These are phyloP conservation scores for Reticulitermes lucifugus DNA, from an alignment of 2,888 invertebrate species.

Conservation along the genomic window DNA sequence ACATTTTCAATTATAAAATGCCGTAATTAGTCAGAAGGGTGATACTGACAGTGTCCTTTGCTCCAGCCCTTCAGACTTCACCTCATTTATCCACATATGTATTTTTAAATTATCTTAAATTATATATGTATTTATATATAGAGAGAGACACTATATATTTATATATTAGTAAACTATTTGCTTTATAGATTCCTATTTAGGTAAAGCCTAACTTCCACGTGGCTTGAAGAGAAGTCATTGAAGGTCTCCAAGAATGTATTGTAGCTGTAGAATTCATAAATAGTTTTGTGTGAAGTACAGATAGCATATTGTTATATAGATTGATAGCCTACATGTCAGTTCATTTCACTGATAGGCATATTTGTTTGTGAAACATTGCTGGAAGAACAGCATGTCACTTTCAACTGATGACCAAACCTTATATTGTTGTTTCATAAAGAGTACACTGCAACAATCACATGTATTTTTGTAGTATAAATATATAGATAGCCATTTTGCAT, in stretches of 20 bases:
- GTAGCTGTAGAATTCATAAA: neutral
- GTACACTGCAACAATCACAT: slow-evolving; percentile 17
- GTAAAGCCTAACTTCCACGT: neutral
- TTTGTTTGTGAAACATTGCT: neutral
- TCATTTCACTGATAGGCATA: neutral
- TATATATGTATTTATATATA: too few species aligned
- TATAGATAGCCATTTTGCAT: slow-evolving; percentile 35
- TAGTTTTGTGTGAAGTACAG: neutral
- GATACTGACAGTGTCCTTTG: neutral
- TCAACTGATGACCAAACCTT: neutral
- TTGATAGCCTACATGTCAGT: neutral
- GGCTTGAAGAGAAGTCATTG: neutral
- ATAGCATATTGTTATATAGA: neutral
- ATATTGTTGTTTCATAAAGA: neutral
- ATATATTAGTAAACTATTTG: neutral
- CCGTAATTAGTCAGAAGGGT: neutral
- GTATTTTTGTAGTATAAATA: slow-evolving; percentile 29
- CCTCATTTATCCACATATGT: neutral
- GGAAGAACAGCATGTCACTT: neutral
- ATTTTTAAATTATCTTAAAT: too few species aligned
- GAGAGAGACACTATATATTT: neutral
- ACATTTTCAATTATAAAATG: neutral
- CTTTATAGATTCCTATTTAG: neutral
- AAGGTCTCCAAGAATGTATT: neutral
- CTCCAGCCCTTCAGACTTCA: neutral